phyloP scores from a whole-genome alignment of 2,888 invertebrate species.

The Pantelozetes paolii region DNA sequence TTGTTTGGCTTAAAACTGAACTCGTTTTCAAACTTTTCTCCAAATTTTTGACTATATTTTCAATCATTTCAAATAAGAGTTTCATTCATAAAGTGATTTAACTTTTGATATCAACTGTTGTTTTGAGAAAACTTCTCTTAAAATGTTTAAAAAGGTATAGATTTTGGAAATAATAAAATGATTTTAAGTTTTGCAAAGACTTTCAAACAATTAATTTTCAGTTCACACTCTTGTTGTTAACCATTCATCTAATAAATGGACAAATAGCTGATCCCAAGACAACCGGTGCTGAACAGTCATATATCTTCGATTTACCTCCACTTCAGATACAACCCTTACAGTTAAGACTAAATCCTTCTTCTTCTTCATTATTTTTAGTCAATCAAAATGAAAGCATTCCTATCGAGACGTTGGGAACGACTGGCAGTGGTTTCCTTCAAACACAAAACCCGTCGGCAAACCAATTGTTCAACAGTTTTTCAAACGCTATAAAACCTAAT shows the following conservation, averaged over 20 bases:
- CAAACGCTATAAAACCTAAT: too few species aligned
- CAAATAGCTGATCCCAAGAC: not conserved
- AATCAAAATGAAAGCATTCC: not conserved
- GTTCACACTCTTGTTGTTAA: not conserved
- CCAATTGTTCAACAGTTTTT: not conserved
- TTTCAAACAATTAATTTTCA: not conserved
- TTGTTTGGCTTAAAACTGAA: not conserved
- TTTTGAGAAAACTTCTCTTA: too few species aligned
- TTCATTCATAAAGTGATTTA: too few species aligned
- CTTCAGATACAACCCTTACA: slow-evolving; percentile 16
- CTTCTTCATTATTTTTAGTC: not conserved
- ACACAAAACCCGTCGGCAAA: not conserved
- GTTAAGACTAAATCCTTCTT: not conserved
- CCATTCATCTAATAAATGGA: not conserved
- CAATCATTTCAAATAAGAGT: too few species aligned
- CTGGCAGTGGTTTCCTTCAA: not conserved
- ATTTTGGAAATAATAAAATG: too few species aligned
- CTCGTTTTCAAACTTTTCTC: not conserved
- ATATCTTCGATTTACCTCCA: slow-evolving; percentile 8
- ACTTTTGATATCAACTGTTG: too few species aligned
- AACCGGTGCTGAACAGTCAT: not conserved
- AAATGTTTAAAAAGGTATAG: too few species aligned
- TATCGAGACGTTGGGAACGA: not conserved
- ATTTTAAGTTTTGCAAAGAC: too few species aligned
- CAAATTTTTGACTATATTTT: not conserved